Conservation (phyloP, 1,140 invertebrate species). For the Bombus pyrosoma region DNA sequence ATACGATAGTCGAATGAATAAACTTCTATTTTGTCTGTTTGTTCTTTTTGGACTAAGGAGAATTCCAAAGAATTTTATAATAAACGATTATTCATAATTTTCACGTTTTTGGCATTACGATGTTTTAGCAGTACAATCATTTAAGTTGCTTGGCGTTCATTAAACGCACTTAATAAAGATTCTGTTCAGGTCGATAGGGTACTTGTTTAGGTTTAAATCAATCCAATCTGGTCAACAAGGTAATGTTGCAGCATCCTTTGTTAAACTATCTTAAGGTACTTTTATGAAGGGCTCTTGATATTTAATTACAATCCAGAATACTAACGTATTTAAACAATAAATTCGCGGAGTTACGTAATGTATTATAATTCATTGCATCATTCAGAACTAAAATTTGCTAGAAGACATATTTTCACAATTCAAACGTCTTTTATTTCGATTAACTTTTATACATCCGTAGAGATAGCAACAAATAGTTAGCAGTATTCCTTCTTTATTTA, state of each 20-base stretch:
- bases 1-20: too few relatives aligned
- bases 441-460: too few relatives aligned
- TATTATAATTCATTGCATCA: neutral
- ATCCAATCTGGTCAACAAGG: neutral
- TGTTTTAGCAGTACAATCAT: neutral
- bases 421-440: neutral
- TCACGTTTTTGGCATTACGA: neutral
- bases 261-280: neutral
- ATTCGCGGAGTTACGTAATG: neutral
- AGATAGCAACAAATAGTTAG: too few relatives aligned
- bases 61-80: neutral
- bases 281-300: neutral
- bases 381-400: neutral
- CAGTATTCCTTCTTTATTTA: too few relatives aligned
- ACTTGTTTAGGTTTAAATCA: conserved; percentile 11
- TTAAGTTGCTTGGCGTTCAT: neutral
- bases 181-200: conserved; percentile 5
- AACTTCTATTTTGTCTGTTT: neutral
- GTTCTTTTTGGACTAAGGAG: too few relatives aligned
- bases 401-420: neutral
- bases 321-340: neutral
- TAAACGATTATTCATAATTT: neutral
- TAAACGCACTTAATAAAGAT: neutral
- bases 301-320: neutral
- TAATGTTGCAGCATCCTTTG: neutral